Conservation (phyloP, 92 coral and sea anemone genomes). For the Phenganax marumi region DNA sequence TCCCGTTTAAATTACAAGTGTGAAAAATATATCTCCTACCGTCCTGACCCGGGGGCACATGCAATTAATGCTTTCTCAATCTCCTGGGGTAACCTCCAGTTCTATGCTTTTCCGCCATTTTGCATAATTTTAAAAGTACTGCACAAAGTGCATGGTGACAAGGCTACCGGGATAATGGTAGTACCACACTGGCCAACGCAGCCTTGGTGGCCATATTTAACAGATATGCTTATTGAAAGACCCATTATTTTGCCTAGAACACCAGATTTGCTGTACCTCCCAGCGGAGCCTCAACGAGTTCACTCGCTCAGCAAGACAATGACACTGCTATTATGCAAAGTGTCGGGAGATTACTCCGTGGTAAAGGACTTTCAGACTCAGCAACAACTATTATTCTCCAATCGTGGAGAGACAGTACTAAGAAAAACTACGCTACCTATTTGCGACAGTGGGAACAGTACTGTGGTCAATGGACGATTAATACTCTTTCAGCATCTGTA, state of each 20-base stretch:
- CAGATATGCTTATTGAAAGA: neutral
- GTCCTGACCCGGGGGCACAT: constrained; percentile 52
- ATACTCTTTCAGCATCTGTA: constrained; percentile 7
- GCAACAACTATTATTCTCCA: neutral
- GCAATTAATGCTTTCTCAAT: constrained; percentile 50
- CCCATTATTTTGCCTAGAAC: neutral
- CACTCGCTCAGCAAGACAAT: neutral
- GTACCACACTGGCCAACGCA: constrained; percentile 3
- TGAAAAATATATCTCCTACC: constrained; percentile 31
- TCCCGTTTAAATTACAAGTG: constrained; percentile 40
- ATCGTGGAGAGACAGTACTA: constrained; percentile 2
- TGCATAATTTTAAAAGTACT: constrained; percentile 5
- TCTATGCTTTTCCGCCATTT: constrained; percentile 58
- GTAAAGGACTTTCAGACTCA: constrained; percentile 1
- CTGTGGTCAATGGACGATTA: neutral
- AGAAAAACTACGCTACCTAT: neutral
- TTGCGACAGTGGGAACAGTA: constrained; percentile 17
- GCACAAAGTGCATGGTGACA: neutral
- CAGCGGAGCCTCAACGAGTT: neutral
- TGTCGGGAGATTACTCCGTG: constrained; percentile 2
- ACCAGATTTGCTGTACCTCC: neutral
- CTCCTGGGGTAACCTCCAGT: constrained; percentile 36
- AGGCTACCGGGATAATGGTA: neutral
- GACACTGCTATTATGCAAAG: neutral
- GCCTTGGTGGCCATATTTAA: neutral